Evolutionary conservation across 2,888 invertebrate genomes (phyloP), one percentile per base, ranked within the genome.

Genomic region (Arrhopalites spinosus): DNA sequence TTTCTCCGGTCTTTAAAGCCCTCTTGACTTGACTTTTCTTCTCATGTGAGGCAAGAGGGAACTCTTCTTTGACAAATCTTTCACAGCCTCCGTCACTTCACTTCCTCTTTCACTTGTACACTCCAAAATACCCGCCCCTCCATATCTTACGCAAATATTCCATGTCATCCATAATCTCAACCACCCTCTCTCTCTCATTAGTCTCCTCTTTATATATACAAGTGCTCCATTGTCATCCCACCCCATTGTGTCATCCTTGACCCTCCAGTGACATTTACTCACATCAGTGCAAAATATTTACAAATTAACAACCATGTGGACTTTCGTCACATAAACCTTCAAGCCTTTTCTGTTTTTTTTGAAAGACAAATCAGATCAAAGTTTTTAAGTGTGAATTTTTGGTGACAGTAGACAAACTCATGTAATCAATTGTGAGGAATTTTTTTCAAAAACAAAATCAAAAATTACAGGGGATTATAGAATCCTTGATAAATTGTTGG

Each of bases 1-100:
- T 79, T 79, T 76, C 77, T 78, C 74, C 75, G 69, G 69, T 76
- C 73, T 77, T 77, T 77, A 71, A 70, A 29, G n/a, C n/a, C 74
- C 73, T 63, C 73, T 73, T 45, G n/a, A 71, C 69, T 50, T 23
- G 17, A 45, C 71, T 61, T 59, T 15, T 17, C 23, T 43, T 29
- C 56, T 29, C 70, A 23, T 53, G 17, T 59, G 5, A 13, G 5
- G 36, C 45, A 67, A 25, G 47, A 68, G 59, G 36, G 74, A 68
- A 59, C 61, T 68, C 47, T n/a, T 74, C 74, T 68, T 36, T 74
- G 77, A 77, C 77, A 77, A 77, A 77, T 77, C 77, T 74, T 71
- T 71, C 70, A 77, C 59, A n/a, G 63, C 61, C 74, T 74, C 69
- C 71, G 71, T 75, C 75, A 70, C 47, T 71, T 64, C 50, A 75